Conservation (phyloP, 2,888 invertebrate genomes). For the Lasioglossum oenotherae region DNA sequence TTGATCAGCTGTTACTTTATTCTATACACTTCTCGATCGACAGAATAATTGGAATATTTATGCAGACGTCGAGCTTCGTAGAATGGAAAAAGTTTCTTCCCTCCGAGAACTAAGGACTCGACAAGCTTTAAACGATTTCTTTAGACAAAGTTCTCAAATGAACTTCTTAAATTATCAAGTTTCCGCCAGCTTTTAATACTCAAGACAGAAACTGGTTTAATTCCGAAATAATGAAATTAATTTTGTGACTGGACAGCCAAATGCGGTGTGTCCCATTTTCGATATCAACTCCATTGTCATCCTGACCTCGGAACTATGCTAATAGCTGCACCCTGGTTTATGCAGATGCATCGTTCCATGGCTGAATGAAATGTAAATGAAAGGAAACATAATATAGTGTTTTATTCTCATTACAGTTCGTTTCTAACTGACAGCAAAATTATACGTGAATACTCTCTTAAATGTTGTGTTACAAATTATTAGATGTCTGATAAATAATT, state of each 20-base stretch:
- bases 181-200: neutral
- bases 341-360: neutral
- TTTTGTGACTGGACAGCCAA: neutral
- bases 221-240: slow-evolving; percentile 3
- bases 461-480: neutral
- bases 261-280: neutral
- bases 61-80: neutral
- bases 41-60: neutral
- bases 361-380: neutral
- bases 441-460: neutral
- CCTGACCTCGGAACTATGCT: neutral
- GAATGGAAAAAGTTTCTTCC: neutral
- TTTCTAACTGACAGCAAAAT: neutral
- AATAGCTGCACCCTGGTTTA: neutral
- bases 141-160: neutral
- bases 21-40: neutral
- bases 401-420: neutral
- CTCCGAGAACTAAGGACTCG: neutral
- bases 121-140: neutral
- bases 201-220: neutral
- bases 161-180: neutral
- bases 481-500: neutral
- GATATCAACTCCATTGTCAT: neutral
- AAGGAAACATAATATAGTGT: neutral
- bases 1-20: neutral